Base-by-base conservation (phyloP, 2,888 invertebrate species). In the Apotomis capreana region DNA sequence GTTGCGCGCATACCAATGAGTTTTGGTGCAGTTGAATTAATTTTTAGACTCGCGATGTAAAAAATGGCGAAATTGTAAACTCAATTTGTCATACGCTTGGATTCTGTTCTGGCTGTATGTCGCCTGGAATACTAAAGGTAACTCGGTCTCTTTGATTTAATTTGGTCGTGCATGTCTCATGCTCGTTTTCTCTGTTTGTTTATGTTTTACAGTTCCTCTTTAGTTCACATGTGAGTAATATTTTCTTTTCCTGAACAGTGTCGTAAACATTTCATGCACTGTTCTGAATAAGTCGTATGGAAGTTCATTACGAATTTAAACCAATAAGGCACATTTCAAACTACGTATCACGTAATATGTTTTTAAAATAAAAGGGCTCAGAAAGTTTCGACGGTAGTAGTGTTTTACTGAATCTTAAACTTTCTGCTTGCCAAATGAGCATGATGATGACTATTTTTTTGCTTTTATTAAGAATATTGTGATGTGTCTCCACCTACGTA, bases 1-100 rank as follows among this genome's bases (percentile, higher is more conserved):
- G 81, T 79, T 78, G 74, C 78, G 77, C 76, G 91, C 88, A 91
- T 91, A 89, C 87, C 81, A 86, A 90, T 86, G 77, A 77, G 76
- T 74, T 57, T 78, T 70, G 61, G 61, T 75, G 81, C 79, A 78
- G 83, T 80, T 78, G 84, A 85, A 84, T 85, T 80, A 84, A 85
- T 84, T 86, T 82, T 78, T 81, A 76, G 74, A 78, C 74, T 76
- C 75, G 78, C 81, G 80, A 78, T 72, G 76, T 76, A 76, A 77
- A 77, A 77, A 77, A 76, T 63, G n/a, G 70, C 63, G 70, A 67
- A 75, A 68, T 63, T 68, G 68, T 58, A 46, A 72, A 68, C 63
- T 72, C 68, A 63, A 72, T 72, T 72, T 68, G 68, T 72, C 72
- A 72, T 63, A 72, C 63, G 72, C 62, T 72, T 63, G 62, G 58